Evolutionary conservation across 2,797 vertebrate species (phyloP).

Genomic region (Perodicticus potto): DNA sequence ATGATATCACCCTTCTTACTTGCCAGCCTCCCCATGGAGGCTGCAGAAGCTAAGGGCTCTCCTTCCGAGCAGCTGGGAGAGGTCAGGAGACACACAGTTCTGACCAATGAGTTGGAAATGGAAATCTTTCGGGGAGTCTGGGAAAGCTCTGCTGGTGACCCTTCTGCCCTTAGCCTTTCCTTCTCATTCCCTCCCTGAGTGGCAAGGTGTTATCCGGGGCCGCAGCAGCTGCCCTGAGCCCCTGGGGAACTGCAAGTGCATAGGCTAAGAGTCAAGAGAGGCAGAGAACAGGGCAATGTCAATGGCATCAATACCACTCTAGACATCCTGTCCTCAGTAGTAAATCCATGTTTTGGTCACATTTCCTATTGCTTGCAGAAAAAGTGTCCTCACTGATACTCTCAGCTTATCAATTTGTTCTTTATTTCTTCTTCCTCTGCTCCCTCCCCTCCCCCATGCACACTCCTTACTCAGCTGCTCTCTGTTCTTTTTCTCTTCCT

Average conservation of each 20-base stretch:
- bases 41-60: neutral
- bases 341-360: neutral
- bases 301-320: neutral
- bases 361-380: neutral
- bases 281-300: neutral
- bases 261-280: neutral
- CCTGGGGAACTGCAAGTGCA: neutral
- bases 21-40: neutral
- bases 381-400: neutral
- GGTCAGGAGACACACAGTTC: neutral
- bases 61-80: neutral
- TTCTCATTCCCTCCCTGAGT: accelerated
- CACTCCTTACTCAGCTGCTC: neutral
- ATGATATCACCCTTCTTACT: neutral
- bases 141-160: neutral
- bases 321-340: neutral
- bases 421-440: neutral
- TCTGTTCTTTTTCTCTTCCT: neutral
- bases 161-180: neutral
- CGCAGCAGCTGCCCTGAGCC: neutral
- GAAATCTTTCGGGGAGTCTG: neutral
- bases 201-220: neutral
- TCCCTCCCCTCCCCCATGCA: neutral
- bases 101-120: neutral
- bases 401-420: neutral